Evolutionary conservation across 2,797 vertebrate genomes (phyloP), one percentile per base, ranked within the genome.

Genomic region (Champsocephalus gunnari): DNA sequence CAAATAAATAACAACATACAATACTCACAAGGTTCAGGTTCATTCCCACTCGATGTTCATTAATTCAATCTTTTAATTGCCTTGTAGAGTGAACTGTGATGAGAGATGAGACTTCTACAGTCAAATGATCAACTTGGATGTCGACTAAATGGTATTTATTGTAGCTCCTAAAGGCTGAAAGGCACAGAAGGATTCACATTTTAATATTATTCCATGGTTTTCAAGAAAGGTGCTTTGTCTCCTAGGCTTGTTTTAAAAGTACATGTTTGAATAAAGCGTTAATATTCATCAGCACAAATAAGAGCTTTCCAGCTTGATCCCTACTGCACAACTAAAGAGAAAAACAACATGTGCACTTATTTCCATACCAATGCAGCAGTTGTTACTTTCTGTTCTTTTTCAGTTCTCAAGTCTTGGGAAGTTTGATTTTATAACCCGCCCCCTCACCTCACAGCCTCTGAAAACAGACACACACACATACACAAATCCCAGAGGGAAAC

Each of bases 401-500:
- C 28, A 59, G 19, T 70, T 79, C 58, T 66, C 66, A 66, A 38
- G 62, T 72, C 66, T 77, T 58, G 59, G 48, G 51, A 85, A 74
- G 49, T 81, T 75, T 82, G 79, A 81, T 82, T 86, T 87, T 71
- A 75, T 73, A 80, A 77, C 66, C 72, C 73, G 0, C 73, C 74
- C 79, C 68, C 81, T 84, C 84, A 84, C 67, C 24, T 76, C 66
- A 67, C 50, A 68, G 57, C 24, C 70, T 72, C 24, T 21, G 17
- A 51, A 64, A 60, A 57, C 56, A 78, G 9, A 48, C 59, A 55
- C 24, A 65, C 53, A 70, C 13, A 63, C 48, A 49, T 4, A 28
- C 51, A 34, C 32, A 70, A 11, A 76, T 53, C 75, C 75, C 73
- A 58, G 47, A 79, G 77, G 84, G 75, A 80, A 68, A 83, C 89